Base-by-base conservation (phyloP, 2,888 invertebrate species). In the Scaptomyza caliginosa region DNA sequence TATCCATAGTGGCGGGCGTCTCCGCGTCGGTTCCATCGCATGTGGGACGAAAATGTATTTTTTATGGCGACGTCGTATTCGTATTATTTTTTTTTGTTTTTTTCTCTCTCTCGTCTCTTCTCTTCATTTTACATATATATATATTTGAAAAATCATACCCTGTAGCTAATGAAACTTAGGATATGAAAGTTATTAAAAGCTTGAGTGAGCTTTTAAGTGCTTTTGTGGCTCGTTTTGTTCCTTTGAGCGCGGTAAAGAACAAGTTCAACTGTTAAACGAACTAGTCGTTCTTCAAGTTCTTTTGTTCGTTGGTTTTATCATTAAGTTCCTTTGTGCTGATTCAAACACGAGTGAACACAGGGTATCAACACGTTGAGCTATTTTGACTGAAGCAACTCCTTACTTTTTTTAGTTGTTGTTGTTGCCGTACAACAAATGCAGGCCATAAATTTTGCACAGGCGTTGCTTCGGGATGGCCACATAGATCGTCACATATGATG, bases 41-140 rank as follows among this genome's bases (percentile, higher is more conserved):
- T 82, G 82, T 82, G 82, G 82, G 82, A 81, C 86, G 84, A 84
- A 82, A 80, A 82, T 84, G 74, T 76, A 86, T 82, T 82, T 73
- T 86, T 82, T 82, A 82, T 82, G 87, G 82, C 87, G 56, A 80
- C 80, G 81, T 83, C 72, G 80, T 72, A 77, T 77, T 65, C 54
- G 51, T n/a, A n/a, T n/a, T n/a, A 69, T 74, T 69, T 55, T 82
- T 67, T 62, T 65, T 59, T n/a, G n/a, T n/a, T n/a, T n/a, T n/a
- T n/a, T n/a, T n/a, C n/a, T n/a, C n/a, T n/a, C n/a, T n/a, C n/a
- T n/a, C n/a, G n/a, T n/a, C n/a, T n/a, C n/a, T 13, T 38, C 5
- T 40, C 49, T 64, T 54, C 42, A 34, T 26, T 39, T 40, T 16
- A 17, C 13, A 13, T 19, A 28, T 19, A 28, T 38, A 13, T 17